Conservation (phyloP, 2,113 vertebrate species). For the Cephalophus harveyi region DNA sequence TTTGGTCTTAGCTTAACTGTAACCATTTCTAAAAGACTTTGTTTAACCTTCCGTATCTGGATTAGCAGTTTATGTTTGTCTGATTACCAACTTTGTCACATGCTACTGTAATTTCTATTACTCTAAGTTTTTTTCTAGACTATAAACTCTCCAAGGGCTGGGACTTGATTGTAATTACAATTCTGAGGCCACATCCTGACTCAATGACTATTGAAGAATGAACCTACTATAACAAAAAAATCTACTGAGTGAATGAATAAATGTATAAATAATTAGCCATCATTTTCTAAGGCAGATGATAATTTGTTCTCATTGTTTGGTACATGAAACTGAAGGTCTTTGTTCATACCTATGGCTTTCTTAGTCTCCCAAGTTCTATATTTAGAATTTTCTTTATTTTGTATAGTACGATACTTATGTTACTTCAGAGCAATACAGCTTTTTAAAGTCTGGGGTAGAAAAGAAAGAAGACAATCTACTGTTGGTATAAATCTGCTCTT, state of each 20-base stretch:
- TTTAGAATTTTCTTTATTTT: constrained; percentile 34
- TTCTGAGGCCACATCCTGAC: not conserved
- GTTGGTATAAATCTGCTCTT: not conserved
- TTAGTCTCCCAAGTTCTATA: not conserved
- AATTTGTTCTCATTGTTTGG: constrained; percentile 13
- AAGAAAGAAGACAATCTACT: not conserved
- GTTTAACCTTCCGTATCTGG: not conserved
- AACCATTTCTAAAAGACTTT: not conserved
- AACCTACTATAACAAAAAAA: not conserved
- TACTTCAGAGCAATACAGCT: not conserved
- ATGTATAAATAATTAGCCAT: not conserved
- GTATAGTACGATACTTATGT: not conserved
- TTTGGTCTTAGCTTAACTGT: not conserved
- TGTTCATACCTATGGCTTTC: not conserved
- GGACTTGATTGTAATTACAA: not conserved
- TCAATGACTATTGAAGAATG: not conserved
- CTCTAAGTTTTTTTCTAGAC: not conserved
- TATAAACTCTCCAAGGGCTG: not conserved
- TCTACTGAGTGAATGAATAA: not conserved
- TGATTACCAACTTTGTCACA: not conserved
- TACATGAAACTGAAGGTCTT: not conserved
- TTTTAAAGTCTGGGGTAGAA: not conserved
- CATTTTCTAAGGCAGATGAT: not conserved
- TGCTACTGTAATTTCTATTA: not conserved
- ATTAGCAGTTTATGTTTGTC: not conserved